Evolutionary conservation across 1,140 invertebrate species (phyloP).

Genomic region (Trichonephila clavata): DNA sequence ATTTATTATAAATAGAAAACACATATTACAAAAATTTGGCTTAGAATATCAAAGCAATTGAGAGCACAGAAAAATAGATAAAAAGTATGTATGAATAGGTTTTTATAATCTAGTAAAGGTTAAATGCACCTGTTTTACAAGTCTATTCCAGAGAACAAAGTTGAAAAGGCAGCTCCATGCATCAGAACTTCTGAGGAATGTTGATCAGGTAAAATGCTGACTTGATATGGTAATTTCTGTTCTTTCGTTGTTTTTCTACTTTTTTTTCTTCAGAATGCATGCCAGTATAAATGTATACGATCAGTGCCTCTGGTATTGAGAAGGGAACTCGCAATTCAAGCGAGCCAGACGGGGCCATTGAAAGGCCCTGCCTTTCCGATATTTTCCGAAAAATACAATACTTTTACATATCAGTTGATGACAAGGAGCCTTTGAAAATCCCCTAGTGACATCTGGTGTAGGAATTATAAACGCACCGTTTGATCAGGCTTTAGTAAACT

Average conservation of each 20-base stretch:
- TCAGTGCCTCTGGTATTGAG: slow-evolving; percentile 39
- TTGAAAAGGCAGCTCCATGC: slow-evolving; percentile 10
- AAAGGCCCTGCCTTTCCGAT: slow-evolving; percentile 64
- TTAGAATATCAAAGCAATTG: neutral
- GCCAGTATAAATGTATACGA: slow-evolving; percentile 55
- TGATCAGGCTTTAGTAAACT: slow-evolving; percentile 75
- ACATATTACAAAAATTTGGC: neutral
- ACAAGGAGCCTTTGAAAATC: slow-evolving; percentile 66
- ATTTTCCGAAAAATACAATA: slow-evolving; percentile 68
- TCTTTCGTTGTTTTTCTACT: neutral
- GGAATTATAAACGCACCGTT: slow-evolving; percentile 75
- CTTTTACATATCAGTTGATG: slow-evolving; percentile 72
- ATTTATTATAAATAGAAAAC: no score
- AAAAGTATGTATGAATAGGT: neutral
- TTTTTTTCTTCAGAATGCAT: neutral
- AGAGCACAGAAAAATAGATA: neutral
- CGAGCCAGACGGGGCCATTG: slow-evolving; percentile 48
- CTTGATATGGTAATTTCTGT: slow-evolving; percentile 66
- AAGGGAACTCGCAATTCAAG: slow-evolving; percentile 47
- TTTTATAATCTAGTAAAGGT: neutral
- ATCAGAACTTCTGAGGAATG: slow-evolving; percentile 16
- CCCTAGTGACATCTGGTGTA: slow-evolving; percentile 70
- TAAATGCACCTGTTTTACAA: slow-evolving; percentile 50
- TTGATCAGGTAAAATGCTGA: slow-evolving; percentile 52
- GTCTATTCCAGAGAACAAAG: slow-evolving; percentile 43